A percentile compares a stretch with the other conserved stretches of the same genome.
These are phyloP conservation scores for Daboia siamensis DNA, from an alignment of 2,113 vertebrate genomes.

Conservation along the genomic window DNA sequence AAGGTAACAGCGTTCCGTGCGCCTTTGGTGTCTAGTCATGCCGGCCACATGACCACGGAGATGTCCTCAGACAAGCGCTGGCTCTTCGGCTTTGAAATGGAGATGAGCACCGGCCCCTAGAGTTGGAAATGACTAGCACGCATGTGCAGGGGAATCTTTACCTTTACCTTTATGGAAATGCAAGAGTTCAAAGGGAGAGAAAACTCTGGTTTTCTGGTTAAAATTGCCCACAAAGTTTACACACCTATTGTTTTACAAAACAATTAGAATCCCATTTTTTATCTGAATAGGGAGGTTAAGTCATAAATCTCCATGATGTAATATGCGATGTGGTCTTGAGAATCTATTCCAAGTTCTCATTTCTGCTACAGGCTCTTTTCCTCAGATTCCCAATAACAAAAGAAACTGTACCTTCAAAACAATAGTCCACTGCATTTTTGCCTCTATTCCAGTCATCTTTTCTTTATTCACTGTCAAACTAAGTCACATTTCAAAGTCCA, in stretches of 20 bases:
- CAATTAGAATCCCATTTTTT: not conserved
- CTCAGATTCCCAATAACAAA: not conserved
- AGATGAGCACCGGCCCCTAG: too few species aligned
- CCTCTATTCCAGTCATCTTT: not conserved
- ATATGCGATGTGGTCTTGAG: not conserved
- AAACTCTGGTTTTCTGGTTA: not conserved
- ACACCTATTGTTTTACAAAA: not conserved
- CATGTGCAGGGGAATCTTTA: too few species aligned
- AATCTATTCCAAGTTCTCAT: not conserved
- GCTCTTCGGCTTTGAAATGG: too few species aligned
- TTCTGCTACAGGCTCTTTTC: not conserved
- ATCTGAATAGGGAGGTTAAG: not conserved
- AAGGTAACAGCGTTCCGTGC: too few species aligned
- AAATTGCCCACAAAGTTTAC: not conserved
- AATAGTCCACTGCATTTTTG: constrained; percentile 2
- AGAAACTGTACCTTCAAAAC: not conserved
- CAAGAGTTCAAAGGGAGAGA: not conserved
- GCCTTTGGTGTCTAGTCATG: too few species aligned
- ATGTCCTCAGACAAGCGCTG: too few species aligned
- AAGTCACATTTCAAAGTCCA: constrained; percentile 20
- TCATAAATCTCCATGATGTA: not conserved
- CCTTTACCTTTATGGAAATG: not conserved
- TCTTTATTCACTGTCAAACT: not conserved
- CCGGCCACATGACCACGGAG: too few species aligned
- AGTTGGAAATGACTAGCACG: too few species aligned